Evolutionary conservation across 2,113 vertebrate species (phyloP).

Genomic region (Telmatochromis brachygnathus): DNA sequence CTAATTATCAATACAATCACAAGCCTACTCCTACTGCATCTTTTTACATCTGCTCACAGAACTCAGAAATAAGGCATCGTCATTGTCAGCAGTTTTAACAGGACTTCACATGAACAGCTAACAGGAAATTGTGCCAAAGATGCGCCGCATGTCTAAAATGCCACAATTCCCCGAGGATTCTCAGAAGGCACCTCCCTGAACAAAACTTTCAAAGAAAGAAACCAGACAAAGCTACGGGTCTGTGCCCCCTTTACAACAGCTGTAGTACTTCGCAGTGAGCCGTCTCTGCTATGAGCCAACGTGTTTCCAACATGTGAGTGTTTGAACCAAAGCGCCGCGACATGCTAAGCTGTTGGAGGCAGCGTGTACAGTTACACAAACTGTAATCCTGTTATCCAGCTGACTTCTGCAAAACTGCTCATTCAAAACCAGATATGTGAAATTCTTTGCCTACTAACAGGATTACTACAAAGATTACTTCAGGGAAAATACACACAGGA

Average conservation of each 20-base stretch:
- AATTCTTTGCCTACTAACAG: neutral
- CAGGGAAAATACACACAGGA: neutral
- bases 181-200: slow-evolving; percentile 7
- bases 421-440: neutral
- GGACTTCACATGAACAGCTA: neutral
- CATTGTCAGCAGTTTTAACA: neutral
- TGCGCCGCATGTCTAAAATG: neutral
- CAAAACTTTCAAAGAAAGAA: neutral
- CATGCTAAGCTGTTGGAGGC: neutral
- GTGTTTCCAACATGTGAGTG: slow-evolving; percentile 25
- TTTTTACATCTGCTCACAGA: neutral
- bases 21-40: neutral
- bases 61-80: neutral
- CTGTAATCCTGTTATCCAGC: slow-evolving; percentile 18
- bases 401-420: neutral
- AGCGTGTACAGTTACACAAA: slow-evolving; percentile 27
- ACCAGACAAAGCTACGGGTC: neutral
- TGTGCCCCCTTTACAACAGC: neutral
- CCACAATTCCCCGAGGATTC: neutral
- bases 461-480: neutral
- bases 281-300: neutral
- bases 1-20: neutral
- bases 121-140: neutral
- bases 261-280: neutral
- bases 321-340: neutral